Evolutionary conservation across 2,888 invertebrate species (phyloP).

Genomic region (Pterostichus niger): DNA sequence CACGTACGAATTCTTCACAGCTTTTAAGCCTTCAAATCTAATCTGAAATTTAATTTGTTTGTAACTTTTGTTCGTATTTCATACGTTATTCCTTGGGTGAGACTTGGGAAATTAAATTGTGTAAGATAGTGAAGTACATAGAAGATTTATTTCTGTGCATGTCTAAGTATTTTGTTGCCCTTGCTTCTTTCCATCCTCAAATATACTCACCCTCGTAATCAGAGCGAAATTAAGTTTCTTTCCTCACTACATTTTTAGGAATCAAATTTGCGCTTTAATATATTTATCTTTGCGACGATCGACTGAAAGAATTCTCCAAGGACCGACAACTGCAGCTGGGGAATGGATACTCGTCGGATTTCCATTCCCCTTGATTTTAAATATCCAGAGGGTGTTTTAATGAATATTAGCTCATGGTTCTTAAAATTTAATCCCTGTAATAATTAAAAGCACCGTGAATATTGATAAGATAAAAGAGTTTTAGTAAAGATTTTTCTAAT

Average conservation of each 20-base stretch:
- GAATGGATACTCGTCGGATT: constrained; percentile 44
- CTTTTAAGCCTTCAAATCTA: constrained; percentile 49
- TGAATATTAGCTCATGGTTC: constrained; percentile 64
- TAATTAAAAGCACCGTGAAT: constrained; percentile 58
- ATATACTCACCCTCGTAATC: constrained; percentile 43
- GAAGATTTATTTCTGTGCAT: constrained; percentile 66
- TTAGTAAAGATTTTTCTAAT: background rate
- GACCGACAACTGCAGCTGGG: constrained; percentile 11
- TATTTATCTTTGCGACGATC: constrained; percentile 62
- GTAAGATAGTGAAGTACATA: constrained; percentile 62
- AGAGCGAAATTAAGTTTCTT: constrained; percentile 62
- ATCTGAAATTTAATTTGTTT: constrained; percentile 61
- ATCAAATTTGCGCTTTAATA: constrained; percentile 64
- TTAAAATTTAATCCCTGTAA: constrained; percentile 54
- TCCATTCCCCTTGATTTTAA: constrained; percentile 58
- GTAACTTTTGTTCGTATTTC: constrained; percentile 58
- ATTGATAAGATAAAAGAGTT: constrained; percentile 38
- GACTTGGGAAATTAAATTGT: constrained; percentile 65
- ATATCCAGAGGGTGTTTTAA: constrained; percentile 63
- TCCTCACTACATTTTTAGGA: constrained; percentile 63
- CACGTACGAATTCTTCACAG: background rate
- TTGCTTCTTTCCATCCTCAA: background rate
- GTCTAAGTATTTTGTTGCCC: constrained; percentile 62
- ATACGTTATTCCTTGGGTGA: constrained; percentile 54
- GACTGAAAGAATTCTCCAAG: constrained; percentile 44